A percentile compares a stretch with the other conserved stretches of the same genome.
phyloP scores from a whole-genome alignment of 2,888 invertebrate genomes.

The Vesta saturnalis region DNA sequence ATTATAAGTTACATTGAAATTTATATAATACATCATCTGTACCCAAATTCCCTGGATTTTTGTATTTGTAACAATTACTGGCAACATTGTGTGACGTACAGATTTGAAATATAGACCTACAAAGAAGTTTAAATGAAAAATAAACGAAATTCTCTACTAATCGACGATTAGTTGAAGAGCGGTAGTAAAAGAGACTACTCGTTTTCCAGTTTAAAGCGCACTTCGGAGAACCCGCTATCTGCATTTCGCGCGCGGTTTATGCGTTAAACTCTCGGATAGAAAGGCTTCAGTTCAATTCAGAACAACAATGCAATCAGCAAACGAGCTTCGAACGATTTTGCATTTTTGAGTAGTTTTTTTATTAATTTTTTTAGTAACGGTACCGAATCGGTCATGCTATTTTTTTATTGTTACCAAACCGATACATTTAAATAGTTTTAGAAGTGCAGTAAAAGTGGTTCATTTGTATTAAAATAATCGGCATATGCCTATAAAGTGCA shows the following conservation, averaged over 20 bases:
- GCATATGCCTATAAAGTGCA: neutral
- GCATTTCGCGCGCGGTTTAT: constrained; percentile 32
- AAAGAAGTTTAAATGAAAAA: neutral
- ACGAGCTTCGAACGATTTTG: neutral
- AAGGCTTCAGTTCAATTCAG: constrained; percentile 22
- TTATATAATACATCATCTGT: neutral
- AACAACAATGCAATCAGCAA: constrained; percentile 17
- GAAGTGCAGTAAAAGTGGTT: neutral
- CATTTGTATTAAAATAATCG: neutral
- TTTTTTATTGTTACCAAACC: constrained; percentile 2
- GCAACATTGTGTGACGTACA: neutral
- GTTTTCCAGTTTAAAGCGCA: constrained; percentile 21
- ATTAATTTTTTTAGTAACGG: neutral
- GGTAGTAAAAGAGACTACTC: neutral
- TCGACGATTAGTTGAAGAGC: constrained; percentile 6
- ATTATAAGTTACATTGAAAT: neutral
- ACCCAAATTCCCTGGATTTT: too few relatives aligned
- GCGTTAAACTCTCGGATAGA: constrained; percentile 14
- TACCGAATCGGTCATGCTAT: neutral
- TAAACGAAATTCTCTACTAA: neutral
- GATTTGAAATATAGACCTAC: neutral
- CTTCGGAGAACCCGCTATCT: constrained; percentile 23
- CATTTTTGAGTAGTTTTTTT: constrained; percentile 9
- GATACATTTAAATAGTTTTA: neutral
- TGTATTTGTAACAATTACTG: neutral